Evolutionary conservation across 2,113 vertebrate genomes (phyloP).

Genomic region (Orthonyx spaldingii): DNA sequence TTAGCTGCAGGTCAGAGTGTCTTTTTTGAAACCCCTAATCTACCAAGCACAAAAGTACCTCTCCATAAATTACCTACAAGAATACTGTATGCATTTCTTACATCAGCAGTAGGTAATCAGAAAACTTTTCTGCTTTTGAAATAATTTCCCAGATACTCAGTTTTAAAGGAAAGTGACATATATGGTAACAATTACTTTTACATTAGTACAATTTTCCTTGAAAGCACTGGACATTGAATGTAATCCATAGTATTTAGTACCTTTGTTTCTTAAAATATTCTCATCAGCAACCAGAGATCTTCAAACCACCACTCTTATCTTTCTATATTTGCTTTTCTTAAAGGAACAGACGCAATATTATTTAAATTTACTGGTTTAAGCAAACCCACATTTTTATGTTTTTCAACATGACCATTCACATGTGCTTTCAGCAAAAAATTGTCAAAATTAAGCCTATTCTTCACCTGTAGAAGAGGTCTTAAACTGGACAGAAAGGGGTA

Average conservation of each 20-base stretch:
- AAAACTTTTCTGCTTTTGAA: slow-evolving; percentile 1
- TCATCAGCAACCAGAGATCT: background rate
- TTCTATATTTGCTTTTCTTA: background rate
- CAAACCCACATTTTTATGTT: background rate
- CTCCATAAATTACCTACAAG: background rate
- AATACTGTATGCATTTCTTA: background rate
- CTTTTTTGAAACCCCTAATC: background rate
- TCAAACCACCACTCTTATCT: background rate
- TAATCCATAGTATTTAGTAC: background rate
- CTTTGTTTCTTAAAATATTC: background rate
- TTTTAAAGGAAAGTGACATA: background rate
- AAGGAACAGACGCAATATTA: background rate
- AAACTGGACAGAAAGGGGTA: background rate
- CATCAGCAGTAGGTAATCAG: background rate
- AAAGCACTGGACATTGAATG: background rate
- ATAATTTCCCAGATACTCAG: background rate
- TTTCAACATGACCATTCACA: background rate
- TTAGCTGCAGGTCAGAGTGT: background rate
- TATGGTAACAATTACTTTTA: background rate
- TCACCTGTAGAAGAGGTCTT: background rate
- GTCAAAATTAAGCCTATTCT: background rate
- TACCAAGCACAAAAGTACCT: background rate
- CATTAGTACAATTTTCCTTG: background rate
- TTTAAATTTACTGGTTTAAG: background rate
- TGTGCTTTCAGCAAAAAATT: background rate